These are phyloP conservation scores for Papilio aristodemus DNA, from an alignment of 1,140 invertebrate genomes.

Conservation along the genomic window DNA sequence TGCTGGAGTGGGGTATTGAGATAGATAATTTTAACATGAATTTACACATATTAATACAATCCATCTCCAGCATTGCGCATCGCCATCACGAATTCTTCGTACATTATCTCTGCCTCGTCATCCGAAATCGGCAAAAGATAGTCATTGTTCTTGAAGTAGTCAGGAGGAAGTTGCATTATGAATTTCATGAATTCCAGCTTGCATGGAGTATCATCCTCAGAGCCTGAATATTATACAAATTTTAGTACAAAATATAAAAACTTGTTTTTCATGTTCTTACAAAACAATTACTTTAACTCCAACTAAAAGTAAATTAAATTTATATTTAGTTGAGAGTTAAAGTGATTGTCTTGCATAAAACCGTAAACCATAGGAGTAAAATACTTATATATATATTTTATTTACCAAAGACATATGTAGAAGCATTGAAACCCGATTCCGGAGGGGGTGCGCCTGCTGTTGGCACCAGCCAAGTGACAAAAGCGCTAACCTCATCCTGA, in stretches of 20 bases:
- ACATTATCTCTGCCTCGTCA: neutral
- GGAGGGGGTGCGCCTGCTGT: neutral
- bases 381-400: neutral
- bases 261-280: too few relatives aligned
- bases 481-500: neutral
- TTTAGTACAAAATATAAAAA: too few relatives aligned
- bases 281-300: too few relatives aligned
- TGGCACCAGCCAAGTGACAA: neutral
- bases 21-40: neutral
- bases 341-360: too few relatives aligned
- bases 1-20: neutral
- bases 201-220: constrained; percentile 10
- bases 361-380: too few relatives aligned
- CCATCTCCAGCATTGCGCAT: neutral
- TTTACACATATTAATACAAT: neutral
- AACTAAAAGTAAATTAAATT: too few relatives aligned
- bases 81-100: neutral
- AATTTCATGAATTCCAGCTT: neutral
- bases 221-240: neutral
- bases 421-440: neutral
- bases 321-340: too few relatives aligned
- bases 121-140: neutral
- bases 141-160: constrained; percentile 3
- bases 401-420: constrained; percentile 13
- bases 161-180: neutral